phyloP scores from a whole-genome alignment of 2,113 vertebrate species.

The Chloropsis hardwickii region DNA sequence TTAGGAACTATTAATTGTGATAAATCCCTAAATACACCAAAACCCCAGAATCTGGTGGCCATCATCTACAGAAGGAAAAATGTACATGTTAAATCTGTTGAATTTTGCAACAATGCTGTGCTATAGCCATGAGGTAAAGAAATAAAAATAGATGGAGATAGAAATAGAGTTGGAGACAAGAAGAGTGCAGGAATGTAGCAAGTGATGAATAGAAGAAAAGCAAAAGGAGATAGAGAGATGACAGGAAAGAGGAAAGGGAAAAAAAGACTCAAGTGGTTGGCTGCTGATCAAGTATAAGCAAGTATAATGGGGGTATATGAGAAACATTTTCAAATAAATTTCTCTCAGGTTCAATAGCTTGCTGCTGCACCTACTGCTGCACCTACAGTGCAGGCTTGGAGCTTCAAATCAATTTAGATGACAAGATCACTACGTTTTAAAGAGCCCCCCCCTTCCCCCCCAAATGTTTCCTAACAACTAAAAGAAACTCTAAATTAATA shows the following conservation, averaged over 20 bases:
- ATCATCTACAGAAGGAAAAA: background rate
- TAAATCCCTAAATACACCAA: background rate
- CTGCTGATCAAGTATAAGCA: background rate
- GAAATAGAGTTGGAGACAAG: background rate
- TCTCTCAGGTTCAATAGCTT: background rate
- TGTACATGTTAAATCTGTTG: background rate
- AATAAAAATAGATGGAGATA: background rate
- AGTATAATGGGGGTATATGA: background rate
- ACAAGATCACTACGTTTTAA: background rate
- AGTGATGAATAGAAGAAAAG: background rate
- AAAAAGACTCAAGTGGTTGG: background rate
- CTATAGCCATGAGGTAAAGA: background rate
- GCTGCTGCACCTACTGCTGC: background rate
- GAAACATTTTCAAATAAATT: background rate
- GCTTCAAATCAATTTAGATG: background rate
- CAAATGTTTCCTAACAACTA: background rate
- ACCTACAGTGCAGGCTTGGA: background rate
- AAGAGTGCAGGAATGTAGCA: background rate
- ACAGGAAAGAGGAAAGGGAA: background rate
- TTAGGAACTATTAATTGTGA: background rate
- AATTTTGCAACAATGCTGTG: background rate
- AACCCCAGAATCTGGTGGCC: background rate
- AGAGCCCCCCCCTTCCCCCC: rapidly evolving
- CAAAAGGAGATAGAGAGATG: background rate
- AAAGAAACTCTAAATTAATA: background rate